A percentile compares a stretch with the other conserved stretches of the same genome.
These are phyloP conservation scores for Caenorhabditis doughertyi DNA, from an alignment of 2,888 invertebrate species.

Conservation along the genomic window DNA sequence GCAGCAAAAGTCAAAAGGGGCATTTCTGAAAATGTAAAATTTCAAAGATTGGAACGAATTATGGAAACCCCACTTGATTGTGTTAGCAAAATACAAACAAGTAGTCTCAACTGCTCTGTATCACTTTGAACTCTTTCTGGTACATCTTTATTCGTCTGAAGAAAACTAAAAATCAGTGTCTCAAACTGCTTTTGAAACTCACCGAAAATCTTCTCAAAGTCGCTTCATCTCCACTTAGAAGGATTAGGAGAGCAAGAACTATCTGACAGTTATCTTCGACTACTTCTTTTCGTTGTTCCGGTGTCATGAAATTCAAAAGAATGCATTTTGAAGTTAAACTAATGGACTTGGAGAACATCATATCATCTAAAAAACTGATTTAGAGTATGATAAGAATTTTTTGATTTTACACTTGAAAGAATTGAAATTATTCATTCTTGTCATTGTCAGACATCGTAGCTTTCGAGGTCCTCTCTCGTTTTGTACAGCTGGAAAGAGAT, in stretches of 20 bases:
- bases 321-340: constrained; percentile 37
- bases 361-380: constrained; percentile 57
- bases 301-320: constrained; percentile 56
- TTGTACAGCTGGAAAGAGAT: constrained; percentile 87
- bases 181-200: no score
- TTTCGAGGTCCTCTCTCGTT: constrained; percentile 89
- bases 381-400: background rate
- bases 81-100: constrained; percentile 70
- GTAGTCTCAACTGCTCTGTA: constrained; percentile 69
- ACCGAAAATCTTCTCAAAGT: constrained; percentile 43
- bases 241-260: constrained; percentile 50
- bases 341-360: constrained; percentile 50
- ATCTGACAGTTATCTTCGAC: constrained; percentile 37
- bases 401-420: constrained; percentile 28
- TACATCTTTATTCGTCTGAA: constrained; percentile 32
- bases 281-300: constrained; percentile 31
- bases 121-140: constrained; percentile 46
- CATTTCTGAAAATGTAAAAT: constrained; percentile 29
- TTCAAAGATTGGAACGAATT: background rate
- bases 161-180: no score
- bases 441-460: constrained; percentile 8
- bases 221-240: constrained; percentile 34
- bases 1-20: constrained; percentile 55
- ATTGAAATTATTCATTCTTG: constrained; percentile 1
- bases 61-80: constrained; percentile 63